Percentiles rank a stretch among this genome's conserved stretches.
Conservation (phyloP, 2,797 vertebrate species). For the Antrozous pallidus region DNA sequence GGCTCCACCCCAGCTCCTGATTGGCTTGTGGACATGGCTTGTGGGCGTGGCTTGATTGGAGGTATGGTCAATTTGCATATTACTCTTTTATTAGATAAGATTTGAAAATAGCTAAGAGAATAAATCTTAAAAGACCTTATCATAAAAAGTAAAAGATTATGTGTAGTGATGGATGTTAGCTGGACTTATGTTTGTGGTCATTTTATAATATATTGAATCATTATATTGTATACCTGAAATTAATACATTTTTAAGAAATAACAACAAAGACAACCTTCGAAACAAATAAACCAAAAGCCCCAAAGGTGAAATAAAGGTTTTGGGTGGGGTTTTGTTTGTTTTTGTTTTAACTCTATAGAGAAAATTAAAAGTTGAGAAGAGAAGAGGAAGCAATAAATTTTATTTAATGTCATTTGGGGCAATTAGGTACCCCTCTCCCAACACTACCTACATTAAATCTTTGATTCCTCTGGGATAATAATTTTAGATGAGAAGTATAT, state of each 20-base stretch:
- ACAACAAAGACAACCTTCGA: neutral
- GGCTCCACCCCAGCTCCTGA: too few species aligned
- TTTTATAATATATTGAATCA: neutral
- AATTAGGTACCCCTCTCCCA: neutral
- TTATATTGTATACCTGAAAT: neutral
- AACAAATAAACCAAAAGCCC: neutral
- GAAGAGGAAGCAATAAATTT: neutral
- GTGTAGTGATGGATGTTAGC: neutral
- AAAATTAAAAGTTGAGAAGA: neutral
- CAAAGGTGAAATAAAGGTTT: neutral
- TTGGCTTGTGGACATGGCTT: too few species aligned
- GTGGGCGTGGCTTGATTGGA: too few species aligned
- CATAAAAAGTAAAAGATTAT: neutral
- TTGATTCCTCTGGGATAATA: neutral
- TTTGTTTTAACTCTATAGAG: neutral
- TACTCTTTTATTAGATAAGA: too few species aligned
- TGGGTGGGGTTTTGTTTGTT: too few species aligned
- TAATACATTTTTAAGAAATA: neutral
- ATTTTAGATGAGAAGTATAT: neutral
- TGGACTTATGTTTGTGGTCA: neutral
- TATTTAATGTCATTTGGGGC: neutral
- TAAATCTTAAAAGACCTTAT: neutral
- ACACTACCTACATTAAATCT: neutral
- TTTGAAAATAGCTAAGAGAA: neutral
- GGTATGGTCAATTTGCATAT: too few species aligned